Evolutionary conservation across 2,888 invertebrate genomes (phyloP).

Genomic region (Drosophila trichaetosa): DNA sequence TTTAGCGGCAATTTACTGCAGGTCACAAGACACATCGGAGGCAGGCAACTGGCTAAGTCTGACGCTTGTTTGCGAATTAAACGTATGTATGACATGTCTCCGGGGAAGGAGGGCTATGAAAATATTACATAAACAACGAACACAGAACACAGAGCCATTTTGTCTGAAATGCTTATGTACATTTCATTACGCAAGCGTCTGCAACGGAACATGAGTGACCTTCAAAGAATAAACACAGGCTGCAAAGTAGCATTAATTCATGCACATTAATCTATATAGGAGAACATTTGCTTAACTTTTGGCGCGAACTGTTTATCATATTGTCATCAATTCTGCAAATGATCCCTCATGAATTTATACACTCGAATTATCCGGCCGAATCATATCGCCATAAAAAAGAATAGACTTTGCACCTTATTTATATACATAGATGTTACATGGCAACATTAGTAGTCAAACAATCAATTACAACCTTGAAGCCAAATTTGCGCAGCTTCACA

Average conservation of each 20-base stretch:
- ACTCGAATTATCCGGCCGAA: slow-evolving; percentile 6
- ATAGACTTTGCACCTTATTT: slow-evolving; percentile 14
- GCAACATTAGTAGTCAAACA: slow-evolving; percentile 31
- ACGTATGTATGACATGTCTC: slow-evolving; percentile 13
- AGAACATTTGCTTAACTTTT: background rate
- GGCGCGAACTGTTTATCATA: slow-evolving; percentile 5
- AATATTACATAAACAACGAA: slow-evolving; percentile 43
- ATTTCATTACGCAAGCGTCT: slow-evolving; percentile 47
- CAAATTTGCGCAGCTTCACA: slow-evolving; percentile 45
- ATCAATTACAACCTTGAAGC: slow-evolving; percentile 48
- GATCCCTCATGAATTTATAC: slow-evolving; percentile 12
- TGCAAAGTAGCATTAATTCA: background rate
- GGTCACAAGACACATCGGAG: slow-evolving; percentile 38
- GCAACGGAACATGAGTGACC: slow-evolving; percentile 30
- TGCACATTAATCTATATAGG: background rate
- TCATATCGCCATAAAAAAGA: slow-evolving; percentile 12
- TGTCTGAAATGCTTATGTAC: slow-evolving; percentile 49
- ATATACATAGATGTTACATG: slow-evolving; percentile 18
- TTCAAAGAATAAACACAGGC: slow-evolving; percentile 20
- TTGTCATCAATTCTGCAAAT: slow-evolving; percentile 30
- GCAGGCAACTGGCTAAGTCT: slow-evolving; percentile 15
- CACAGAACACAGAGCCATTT: slow-evolving; percentile 31
- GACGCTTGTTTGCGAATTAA: slow-evolving; percentile 49
- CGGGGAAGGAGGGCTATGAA: slow-evolving; percentile 32
- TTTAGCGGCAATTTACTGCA: slow-evolving; percentile 50